These are phyloP conservation scores for Microtus richardsoni DNA, from an alignment of 2,113 vertebrate species.

Conservation along the genomic window DNA sequence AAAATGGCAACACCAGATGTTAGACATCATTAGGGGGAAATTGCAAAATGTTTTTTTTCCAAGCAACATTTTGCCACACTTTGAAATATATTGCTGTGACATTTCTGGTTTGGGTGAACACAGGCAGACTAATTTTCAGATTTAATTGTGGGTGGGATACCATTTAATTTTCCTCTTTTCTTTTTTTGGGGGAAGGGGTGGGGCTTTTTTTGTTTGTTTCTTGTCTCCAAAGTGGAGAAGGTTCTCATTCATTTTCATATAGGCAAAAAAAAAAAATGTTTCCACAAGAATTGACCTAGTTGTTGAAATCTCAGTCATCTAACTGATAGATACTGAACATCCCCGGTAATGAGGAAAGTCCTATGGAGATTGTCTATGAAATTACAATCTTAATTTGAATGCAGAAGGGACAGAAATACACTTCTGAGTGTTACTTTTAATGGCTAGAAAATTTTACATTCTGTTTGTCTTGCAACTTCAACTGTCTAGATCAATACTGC, in stretches of 20 bases:
- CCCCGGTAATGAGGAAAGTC: not conserved
- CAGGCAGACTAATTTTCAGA: slow-evolving; percentile 3
- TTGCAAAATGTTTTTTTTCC: slow-evolving; percentile 44
- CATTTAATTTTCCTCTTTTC: not conserved
- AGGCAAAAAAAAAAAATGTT: slow-evolving; percentile 7
- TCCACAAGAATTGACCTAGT: not conserved
- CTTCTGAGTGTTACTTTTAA: not conserved
- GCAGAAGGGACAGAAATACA: not conserved
- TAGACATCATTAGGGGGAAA: slow-evolving; percentile 25
- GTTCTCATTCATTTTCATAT: slow-evolving; percentile 8
- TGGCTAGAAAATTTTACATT: not conserved
- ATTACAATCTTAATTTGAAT: not conserved
- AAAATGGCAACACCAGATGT: slow-evolving; percentile 24
- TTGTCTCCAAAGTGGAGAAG: not conserved
- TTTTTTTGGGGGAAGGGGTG: not conserved
- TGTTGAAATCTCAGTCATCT: not conserved
- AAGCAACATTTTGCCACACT: not conserved
- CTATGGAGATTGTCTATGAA: not conserved
- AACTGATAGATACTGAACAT: not conserved
- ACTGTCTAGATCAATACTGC: not conserved
- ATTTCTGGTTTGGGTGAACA: not conserved
- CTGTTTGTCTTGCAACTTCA: not conserved
- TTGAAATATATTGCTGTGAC: slow-evolving; percentile 31
- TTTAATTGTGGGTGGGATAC: not conserved
- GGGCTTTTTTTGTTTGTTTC: too few relatives aligned